A percentile compares a stretch with the other conserved stretches of the same genome.
Conservation (phyloP, 1,140 invertebrate genomes). For the Meteorus sp. region DNA sequence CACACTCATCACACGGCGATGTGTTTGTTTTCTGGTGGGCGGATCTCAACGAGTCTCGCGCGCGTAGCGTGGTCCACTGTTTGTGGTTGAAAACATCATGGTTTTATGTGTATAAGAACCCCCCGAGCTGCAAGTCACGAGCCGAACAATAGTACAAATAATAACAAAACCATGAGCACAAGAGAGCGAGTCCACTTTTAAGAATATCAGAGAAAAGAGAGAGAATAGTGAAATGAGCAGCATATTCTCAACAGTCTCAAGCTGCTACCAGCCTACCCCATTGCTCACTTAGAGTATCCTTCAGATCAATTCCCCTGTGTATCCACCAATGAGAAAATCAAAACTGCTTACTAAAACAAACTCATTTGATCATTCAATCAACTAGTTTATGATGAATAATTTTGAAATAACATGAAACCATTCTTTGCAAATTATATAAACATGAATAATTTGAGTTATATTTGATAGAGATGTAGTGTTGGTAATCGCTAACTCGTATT, state of each 20-base stretch:
- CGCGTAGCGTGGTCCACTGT: conserved; percentile 25
- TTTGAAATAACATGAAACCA: too few species aligned
- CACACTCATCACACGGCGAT: not conserved
- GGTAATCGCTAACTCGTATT: too few species aligned
- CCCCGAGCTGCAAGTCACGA: conserved; percentile 56
- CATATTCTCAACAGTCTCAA: conserved; percentile 42
- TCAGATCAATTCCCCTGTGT: conserved; percentile 23
- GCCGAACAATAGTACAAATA: conserved; percentile 60
- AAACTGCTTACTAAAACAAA: too few species aligned
- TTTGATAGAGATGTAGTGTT: too few species aligned
- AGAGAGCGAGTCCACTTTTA: conserved; percentile 43
- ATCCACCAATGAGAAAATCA: not conserved
- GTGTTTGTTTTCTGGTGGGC: conserved; percentile 33
- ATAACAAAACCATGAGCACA: too few species aligned
- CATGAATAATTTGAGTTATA: too few species aligned
- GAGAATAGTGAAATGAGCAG: conserved; percentile 23
- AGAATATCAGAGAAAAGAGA: conserved; percentile 22
- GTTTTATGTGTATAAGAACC: too few species aligned
- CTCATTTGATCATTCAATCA: too few species aligned
- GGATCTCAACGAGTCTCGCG: conserved; percentile 35
- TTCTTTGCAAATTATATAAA: too few species aligned
- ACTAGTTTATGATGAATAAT: too few species aligned
- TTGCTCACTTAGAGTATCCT: conserved; percentile 26
- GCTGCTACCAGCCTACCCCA: conserved; percentile 41
- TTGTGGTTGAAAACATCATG: too few species aligned